Percentiles rank a stretch among this genome's conserved stretches.
phyloP scores from a whole-genome alignment of 2,888 invertebrate genomes.

The Leptinotarsa juncta region DNA sequence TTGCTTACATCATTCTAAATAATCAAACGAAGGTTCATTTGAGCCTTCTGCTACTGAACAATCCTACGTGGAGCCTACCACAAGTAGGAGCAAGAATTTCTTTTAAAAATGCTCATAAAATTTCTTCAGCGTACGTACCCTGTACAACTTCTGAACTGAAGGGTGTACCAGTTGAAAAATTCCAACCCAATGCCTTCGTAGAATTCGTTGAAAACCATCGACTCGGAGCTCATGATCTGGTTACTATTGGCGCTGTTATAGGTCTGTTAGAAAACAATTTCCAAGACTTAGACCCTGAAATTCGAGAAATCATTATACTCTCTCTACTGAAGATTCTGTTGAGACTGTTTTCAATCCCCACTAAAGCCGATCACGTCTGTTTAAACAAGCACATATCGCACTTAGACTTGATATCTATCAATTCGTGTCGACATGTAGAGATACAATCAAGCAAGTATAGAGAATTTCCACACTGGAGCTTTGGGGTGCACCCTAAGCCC shows the following conservation, averaged over 20 bases:
- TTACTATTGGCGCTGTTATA: conserved; percentile 21
- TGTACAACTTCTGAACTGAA: conserved; percentile 15
- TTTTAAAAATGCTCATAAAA: conserved; percentile 24
- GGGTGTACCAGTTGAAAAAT: not conserved
- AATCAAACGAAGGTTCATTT: conserved; percentile 27
- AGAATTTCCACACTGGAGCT: conserved; percentile 42
- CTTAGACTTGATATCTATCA: conserved; percentile 33
- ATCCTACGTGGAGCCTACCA: conserved; percentile 21
- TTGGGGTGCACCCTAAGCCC: conserved; percentile 43
- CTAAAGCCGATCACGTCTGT: conserved; percentile 11
- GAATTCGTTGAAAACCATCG: conserved; percentile 10
- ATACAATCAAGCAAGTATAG: conserved; percentile 23
- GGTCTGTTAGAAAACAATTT: conserved; percentile 22
- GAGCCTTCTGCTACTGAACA: conserved; percentile 23
- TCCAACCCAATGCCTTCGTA: not conserved
- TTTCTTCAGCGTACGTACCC: not conserved
- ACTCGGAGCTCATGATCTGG: conserved; percentile 25
- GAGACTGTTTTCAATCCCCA: not conserved
- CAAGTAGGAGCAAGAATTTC: conserved; percentile 18
- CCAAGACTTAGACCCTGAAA: conserved; percentile 2
- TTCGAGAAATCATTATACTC: conserved; percentile 3
- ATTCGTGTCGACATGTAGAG: conserved; percentile 37
- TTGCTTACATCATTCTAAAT: conserved; percentile 29
- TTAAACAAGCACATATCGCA: conserved; percentile 2
- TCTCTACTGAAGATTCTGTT: conserved; percentile 6